Evolutionary conservation across 2,797 vertebrate species (phyloP).

Genomic region (Lindbergichthys nudifrons): DNA sequence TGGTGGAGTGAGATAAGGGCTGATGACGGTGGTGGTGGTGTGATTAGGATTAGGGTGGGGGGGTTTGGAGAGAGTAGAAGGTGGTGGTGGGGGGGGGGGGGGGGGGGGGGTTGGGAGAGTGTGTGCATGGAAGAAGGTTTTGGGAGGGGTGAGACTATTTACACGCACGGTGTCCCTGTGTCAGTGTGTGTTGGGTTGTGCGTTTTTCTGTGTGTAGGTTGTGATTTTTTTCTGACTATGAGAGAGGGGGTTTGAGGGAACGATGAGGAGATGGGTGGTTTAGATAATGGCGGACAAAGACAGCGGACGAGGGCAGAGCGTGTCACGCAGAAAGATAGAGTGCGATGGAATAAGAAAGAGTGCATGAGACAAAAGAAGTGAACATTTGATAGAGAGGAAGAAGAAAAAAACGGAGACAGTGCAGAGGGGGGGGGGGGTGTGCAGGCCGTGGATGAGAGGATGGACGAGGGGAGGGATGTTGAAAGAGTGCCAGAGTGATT

Average conservation of each 20-base stretch:
- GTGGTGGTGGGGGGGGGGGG: constrained; percentile 56
- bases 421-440: constrained; percentile 17
- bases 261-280: constrained; percentile 70
- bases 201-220: constrained; percentile 53
- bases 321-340: constrained; percentile 65
- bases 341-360: constrained; percentile 65
- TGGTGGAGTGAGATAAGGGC: constrained; percentile 85
- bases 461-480: constrained; percentile 62
- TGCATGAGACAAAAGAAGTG: constrained; percentile 70
- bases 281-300: constrained; percentile 67
- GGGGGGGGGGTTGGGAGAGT: background rate
- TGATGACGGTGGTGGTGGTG: constrained; percentile 82
- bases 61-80: constrained; percentile 59
- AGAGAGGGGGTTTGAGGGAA: constrained; percentile 50
- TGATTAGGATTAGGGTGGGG: constrained; percentile 80
- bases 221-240: constrained; percentile 45
- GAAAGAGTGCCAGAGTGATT: constrained; percentile 79
- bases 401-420: constrained; percentile 31
- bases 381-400: constrained; percentile 68
- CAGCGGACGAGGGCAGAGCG: constrained; percentile 46
- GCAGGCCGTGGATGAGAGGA: constrained; percentile 71
- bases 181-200: constrained; percentile 28
- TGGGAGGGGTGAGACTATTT: constrained; percentile 60
- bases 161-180: constrained; percentile 43
- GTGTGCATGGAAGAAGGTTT: constrained; percentile 51